A percentile compares a stretch with the other conserved stretches of the same genome.
phyloP scores from a whole-genome alignment of 2,888 invertebrate genomes.

The Drosophila austrosaltans region DNA sequence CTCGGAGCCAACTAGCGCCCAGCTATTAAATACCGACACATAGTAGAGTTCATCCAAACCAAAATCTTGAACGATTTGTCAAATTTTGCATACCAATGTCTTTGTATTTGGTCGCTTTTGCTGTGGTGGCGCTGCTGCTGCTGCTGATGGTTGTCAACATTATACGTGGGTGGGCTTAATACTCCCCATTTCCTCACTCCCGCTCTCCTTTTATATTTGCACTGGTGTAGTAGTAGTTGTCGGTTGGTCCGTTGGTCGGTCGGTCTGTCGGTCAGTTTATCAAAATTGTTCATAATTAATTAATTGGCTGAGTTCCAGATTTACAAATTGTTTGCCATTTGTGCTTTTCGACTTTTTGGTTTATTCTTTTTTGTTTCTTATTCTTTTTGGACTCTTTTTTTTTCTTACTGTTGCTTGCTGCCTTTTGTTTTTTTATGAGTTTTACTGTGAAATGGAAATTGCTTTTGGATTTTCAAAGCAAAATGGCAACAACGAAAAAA shows the following conservation, averaged over 20 bases:
- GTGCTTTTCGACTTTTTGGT: constrained; percentile 47
- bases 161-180: constrained; percentile 55
- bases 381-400: constrained; percentile 19
- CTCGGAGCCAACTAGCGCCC: neutral
- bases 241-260: constrained; percentile 26
- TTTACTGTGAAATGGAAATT: constrained; percentile 72
- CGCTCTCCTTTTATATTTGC: no score
- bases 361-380: constrained; percentile 23
- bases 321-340: constrained; percentile 66
- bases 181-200: neutral
- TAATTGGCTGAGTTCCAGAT: constrained; percentile 83
- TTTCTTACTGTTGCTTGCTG: constrained; percentile 23
- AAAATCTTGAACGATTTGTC: constrained; percentile 45
- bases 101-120: constrained; percentile 17
- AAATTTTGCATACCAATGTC: constrained; percentile 59
- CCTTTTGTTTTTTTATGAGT: constrained; percentile 35
- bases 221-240: no score
- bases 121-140: constrained; percentile 18
- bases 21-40: neutral
- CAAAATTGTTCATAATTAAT: constrained; percentile 82
- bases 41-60: neutral
- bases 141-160: constrained; percentile 29
- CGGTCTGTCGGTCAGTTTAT: constrained; percentile 66
- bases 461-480: constrained; percentile 60
- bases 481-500: constrained; percentile 44